phyloP scores from a whole-genome alignment of 2,797 vertebrate species.

The Chanos chanos region DNA sequence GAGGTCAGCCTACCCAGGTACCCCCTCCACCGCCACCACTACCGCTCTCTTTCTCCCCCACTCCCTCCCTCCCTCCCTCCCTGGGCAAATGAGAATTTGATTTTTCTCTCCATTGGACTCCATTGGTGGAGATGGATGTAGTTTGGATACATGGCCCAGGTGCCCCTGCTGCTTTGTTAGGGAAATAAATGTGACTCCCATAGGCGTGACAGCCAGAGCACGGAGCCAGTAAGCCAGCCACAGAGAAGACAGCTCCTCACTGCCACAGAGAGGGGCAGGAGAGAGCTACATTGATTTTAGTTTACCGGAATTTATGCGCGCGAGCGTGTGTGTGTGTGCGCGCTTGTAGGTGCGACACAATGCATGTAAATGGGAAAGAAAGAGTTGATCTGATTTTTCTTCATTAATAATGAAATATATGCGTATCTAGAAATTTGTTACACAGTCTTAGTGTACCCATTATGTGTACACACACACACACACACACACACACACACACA shows the following conservation, averaged over 20 bases:
- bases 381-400: conserved; percentile 79
- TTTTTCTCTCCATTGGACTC: conserved; percentile 79
- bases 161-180: conserved; percentile 88
- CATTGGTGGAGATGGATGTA: conserved; percentile 87
- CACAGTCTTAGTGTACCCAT: too few relatives aligned
- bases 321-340: neutral
- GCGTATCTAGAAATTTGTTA: too few relatives aligned
- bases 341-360: neutral
- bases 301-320: neutral
- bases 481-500: neutral
- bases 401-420: conserved; percentile 83
- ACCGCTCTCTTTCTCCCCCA: conserved; percentile 60
- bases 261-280: neutral
- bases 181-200: conserved; percentile 85
- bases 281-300: neutral
- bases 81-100: conserved; percentile 59
- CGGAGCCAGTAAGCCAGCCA: conserved; percentile 59
- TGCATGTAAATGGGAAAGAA: conserved; percentile 53
- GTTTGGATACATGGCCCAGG: conserved; percentile 81
- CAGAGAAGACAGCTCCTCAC: conserved; percentile 25
- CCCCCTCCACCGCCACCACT: conserved; percentile 78
- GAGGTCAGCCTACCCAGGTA: conserved; percentile 91
- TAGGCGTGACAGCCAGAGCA: conserved; percentile 76
- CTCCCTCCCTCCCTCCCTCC: conserved; percentile 30
- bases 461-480: neutral